phyloP scores from a whole-genome alignment of 1,140 invertebrate species.

The Globodera ellingtonae region DNA sequence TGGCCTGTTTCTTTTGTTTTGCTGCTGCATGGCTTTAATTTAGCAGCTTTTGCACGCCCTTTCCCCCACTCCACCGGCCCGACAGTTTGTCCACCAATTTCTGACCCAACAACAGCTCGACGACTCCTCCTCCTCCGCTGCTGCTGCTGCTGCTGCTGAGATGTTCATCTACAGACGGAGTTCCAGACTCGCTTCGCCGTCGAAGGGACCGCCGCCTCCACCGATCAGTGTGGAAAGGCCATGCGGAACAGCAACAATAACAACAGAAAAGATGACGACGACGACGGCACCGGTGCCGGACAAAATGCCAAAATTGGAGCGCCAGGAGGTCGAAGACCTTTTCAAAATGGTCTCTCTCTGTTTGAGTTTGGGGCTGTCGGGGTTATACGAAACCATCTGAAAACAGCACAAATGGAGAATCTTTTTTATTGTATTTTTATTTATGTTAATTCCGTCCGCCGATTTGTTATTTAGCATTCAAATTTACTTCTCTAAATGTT shows the following conservation, averaged over 20 bases:
- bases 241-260: background rate
- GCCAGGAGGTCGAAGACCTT: background rate
- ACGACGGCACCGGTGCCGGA: background rate
- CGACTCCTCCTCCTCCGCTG: no score
- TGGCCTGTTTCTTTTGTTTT: no score
- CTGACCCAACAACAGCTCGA: background rate
- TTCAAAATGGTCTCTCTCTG: no score
- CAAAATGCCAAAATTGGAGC: slow-evolving; percentile 1
- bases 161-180: background rate
- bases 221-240: no score
- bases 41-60: background rate
- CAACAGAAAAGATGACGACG: background rate
- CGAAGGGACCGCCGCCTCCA: no score
- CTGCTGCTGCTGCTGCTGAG: background rate
- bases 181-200: background rate
- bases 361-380: no score
- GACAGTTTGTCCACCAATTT: background rate
- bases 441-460: no score
- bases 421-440: background rate
- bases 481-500: no score
- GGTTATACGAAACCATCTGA: no score
- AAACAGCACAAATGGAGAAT: background rate
- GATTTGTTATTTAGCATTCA: no score
- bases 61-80: background rate
- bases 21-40: no score